Evolutionary conservation across 2,113 vertebrate species (phyloP), one percentile per base, ranked within the genome.

Genomic region (Bubo bubo): DNA sequence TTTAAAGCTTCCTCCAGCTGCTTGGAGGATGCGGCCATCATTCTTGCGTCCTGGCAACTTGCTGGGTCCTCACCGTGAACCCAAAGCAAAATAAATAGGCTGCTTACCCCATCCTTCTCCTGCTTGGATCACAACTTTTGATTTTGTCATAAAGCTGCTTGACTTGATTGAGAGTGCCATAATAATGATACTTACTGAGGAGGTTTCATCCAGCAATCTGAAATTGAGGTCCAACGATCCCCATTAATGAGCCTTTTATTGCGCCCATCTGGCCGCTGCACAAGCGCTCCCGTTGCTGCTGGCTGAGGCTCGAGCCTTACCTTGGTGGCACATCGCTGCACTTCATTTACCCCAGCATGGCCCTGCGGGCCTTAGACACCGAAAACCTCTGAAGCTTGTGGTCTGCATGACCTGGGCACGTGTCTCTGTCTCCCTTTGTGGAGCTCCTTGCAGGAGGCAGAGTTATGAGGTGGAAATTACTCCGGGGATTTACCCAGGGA

Each of bases 61-160:
- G 28, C 73, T 58, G 59, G 83, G 39, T 79, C 89, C 62, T 76
- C 1, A 1, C 74, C 1, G 2, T 86, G 89, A 93, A 87, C 77
- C 66, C 86, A 66, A 58, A 73, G 73, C 35, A 47, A 81, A 94
- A 93, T 70, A 87, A 96, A 95, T 86, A 34, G 86, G 49, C 91
- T 93, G 91, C 89, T 92, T 23, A 35, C 15, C 62, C 86, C 89
- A 66, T 53, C 70, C 71, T 90, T 93, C 82, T 34, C 62, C 93
- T 94, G 66, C 95, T n/a, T 59, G 91, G 89, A 73, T 96, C 95
- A 90, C 97, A 96, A 93, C 89, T 95, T 95, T 96, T 94, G 96
- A 96, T 97, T 97, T 96, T 97, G 84, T 97, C 93, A 94, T 97
- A 97, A 96, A 94, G 93, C 95, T 97, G 94, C 90, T 97, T 62